phyloP scores from a whole-genome alignment of 2,888 invertebrate genomes.

The Eupithecia vulgata region DNA sequence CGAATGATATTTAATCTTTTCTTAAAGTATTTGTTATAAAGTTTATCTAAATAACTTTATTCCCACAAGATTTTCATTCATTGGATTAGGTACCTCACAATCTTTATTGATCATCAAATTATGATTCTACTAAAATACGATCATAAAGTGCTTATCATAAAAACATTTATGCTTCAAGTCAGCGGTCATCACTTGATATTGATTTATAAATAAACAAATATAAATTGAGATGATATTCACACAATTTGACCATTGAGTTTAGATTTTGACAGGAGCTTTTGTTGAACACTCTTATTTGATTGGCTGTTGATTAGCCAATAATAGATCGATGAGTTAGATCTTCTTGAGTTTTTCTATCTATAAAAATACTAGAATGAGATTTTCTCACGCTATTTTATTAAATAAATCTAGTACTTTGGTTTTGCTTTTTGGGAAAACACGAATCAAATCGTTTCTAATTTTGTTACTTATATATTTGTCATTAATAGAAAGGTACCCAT shows the following conservation, averaged over 20 bases:
- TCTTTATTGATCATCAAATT: constrained; percentile 10
- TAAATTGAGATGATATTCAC: constrained; percentile 16
- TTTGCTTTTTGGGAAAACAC: background rate
- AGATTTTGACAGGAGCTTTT: constrained; percentile 19
- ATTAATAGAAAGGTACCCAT: too few species aligned
- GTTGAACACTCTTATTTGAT: constrained; percentile 12
- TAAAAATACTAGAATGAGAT: background rate
- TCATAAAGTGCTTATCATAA: constrained; percentile 16
- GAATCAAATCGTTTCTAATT: background rate
- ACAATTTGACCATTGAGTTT: constrained; percentile 14
- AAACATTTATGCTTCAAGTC: constrained; percentile 26
- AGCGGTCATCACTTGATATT: constrained; percentile 37
- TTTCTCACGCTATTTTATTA: background rate
- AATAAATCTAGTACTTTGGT: background rate
- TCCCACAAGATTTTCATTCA: background rate
- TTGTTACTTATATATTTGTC: too few species aligned
- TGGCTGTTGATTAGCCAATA: constrained; percentile 18
- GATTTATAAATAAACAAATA: constrained; percentile 34
- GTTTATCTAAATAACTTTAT: background rate
- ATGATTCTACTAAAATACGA: constrained; percentile 7
- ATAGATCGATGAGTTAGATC: background rate
- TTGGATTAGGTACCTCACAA: background rate
- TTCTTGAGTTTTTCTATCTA: background rate
- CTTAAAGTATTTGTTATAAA: background rate
- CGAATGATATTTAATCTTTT: background rate